Evolutionary conservation across 2,113 vertebrate genomes (phyloP).

Genomic region (Xiphophorus maculatus): DNA sequence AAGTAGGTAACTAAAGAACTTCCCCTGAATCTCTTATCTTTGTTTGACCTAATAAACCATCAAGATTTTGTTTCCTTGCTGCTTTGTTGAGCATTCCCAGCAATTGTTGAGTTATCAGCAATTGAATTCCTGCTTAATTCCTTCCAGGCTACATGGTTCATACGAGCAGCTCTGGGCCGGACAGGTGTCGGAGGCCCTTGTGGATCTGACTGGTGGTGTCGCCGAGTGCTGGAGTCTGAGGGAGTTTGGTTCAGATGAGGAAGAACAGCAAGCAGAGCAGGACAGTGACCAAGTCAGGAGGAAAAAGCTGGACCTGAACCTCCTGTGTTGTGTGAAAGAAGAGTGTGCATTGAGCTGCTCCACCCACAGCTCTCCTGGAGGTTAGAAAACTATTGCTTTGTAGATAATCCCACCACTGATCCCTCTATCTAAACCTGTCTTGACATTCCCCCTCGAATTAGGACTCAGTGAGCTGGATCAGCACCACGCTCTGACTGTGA

Average conservation of each 20-base stretch:
- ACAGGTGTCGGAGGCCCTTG: conserved; percentile 92
- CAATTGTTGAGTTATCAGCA: background rate
- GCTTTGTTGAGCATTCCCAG: background rate
- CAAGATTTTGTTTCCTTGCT: background rate
- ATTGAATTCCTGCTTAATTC: background rate
- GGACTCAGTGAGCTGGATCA: conserved; percentile 84
- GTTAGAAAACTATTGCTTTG: conserved; percentile 68
- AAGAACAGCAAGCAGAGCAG: conserved; percentile 44
- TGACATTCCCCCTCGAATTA: conserved; percentile 21
- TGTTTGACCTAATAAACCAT: background rate
- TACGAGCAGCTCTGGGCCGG: conserved; percentile 95
- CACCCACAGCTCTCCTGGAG: conserved; percentile 82
- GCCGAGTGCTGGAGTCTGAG: conserved; percentile 88
- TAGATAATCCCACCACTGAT: background rate
- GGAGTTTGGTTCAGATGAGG: conserved; percentile 35
- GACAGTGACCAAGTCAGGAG: conserved; percentile 60
- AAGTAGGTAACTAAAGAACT: conserved; percentile 81
- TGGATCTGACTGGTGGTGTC: conserved; percentile 91
- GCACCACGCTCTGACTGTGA: conserved; percentile 89
- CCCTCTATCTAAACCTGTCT: background rate
- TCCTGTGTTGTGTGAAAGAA: conserved; percentile 83
- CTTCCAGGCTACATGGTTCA: conserved; percentile 86
- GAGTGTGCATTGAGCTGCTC: conserved; percentile 89
- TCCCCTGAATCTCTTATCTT: background rate
- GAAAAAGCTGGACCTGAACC: conserved; percentile 77